Evolutionary conservation across 2,888 invertebrate species (phyloP), one percentile per base, ranked within the genome.

Genomic region (Barypeithes pellucidus): DNA sequence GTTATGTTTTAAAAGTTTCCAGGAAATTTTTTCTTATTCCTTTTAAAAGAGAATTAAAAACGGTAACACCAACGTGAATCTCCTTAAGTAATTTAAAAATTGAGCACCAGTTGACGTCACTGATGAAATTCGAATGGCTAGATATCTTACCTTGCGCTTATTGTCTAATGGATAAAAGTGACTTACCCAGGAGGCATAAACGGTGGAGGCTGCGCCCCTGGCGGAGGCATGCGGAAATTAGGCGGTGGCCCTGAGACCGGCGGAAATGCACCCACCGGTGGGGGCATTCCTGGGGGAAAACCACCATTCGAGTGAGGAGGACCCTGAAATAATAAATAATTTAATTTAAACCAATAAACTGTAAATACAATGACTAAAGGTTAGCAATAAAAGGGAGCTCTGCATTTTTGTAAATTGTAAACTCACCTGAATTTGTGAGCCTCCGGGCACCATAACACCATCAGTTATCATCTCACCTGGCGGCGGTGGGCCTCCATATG

Each of bases 211-310:
- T 80, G 82, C 16, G 80, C 61, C 22, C 83, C 85, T 3, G 86
- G 85, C n/a, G 86, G 86, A 8, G 86, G 86, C 74, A 86, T 76
- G 36, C 86, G 77, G 73, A 83, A 86, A 75, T 85, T 85, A 0
- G 85, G 86, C 0, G 83, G 84, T n/a, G 84, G 84, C 9, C 84
- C 84, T 68, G 80, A 81, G 3, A 80, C 74, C n/a, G 82, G 79
- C 12, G 83, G 79, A 74, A 80, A 84, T 1, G 73, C 76, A 7
- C 79, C 80, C 41, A 82, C 79, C 2, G 63, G 75, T 29, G 81
- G 80, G 3, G 82, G 81, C 70, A 82, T 82, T 11, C 78, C 77
- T 12, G 79, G 75, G 12, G 79, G 77, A 74, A 78, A 83, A 52
- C 71, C 71, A n/a, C 71, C 71, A n/a, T 79, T 77, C 12, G 79